Evolutionary conservation across 53 echinoderm and acorn worm species (phyloP), one percentile per base, ranked within the genome.

Genomic region (Glandiceps talaboti): DNA sequence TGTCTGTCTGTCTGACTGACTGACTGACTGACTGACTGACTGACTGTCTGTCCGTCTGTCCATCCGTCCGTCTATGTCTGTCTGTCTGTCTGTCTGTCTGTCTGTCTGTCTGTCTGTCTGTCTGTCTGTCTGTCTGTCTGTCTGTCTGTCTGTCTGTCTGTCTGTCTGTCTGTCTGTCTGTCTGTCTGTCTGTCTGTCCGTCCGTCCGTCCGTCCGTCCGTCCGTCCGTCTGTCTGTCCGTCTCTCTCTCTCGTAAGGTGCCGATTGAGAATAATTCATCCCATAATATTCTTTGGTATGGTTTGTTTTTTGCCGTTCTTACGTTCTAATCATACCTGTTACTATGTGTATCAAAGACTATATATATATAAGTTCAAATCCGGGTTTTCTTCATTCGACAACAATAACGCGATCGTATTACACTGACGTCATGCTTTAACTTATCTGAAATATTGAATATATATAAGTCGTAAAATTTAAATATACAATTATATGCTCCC

Each of bases 81-180:
- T 45, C 64, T 45, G 6, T 45, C 64, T 45, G 6, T 45, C 64
- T 45, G 6, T 45, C 64, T 45, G 6, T 45, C 64, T 45, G 6
- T 45, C 64, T 45, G 6, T 45, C 64, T 45, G 6, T 45, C 64
- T 45, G 6, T 45, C 64, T 45, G 6, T 45, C 64, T 45, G 6
- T 45, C 64, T 45, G 6, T 45, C 64, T 45, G 6, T 45, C 64
- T 45, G 6, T 45, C 64, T 45, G 6, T 45, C 64, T 45, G 64
- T 45, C 64, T 45, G 64, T 45, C 64, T 45, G 64, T 45, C 64
- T 45, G 64, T 45, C 64, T 45, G 64, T 45, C 64, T 45, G 64
- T 45, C 64, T 45, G 64, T 45, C 64, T 45, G 64, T 45, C 64
- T 45, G 64, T 45, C 64, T 45, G 64, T 45, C 64, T 45, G 64